Percentiles rank a stretch among this genome's conserved stretches.
These are phyloP conservation scores for Thaumatotibia leucotreta DNA, from an alignment of 1,140 invertebrate species.

Conservation along the genomic window DNA sequence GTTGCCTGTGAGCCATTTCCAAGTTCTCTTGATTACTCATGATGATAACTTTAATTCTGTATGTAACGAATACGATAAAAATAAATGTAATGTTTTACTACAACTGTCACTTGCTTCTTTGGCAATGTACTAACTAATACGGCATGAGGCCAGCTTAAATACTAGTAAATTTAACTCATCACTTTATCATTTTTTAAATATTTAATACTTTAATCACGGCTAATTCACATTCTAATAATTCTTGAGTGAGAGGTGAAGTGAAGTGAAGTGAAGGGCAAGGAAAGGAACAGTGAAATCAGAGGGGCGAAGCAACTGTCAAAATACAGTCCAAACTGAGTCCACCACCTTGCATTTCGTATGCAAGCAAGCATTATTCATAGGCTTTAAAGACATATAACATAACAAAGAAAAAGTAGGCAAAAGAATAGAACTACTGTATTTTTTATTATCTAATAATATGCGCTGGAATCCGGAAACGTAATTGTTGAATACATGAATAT, in stretches of 20 bases:
- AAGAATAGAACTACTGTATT: too few species aligned
- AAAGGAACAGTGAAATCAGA: too few species aligned
- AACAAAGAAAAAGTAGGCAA: too few species aligned
- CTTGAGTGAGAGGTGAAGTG: not conserved
- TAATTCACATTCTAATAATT: not conserved
- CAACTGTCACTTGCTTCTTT: not conserved
- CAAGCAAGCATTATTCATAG: too few species aligned
- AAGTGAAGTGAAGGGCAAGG: not conserved
- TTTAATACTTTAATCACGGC: slow-evolving; percentile 6
- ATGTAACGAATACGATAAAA: not conserved
- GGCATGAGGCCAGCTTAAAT: not conserved
- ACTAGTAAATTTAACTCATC: not conserved
- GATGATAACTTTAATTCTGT: slow-evolving; percentile 13
- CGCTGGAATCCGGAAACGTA: too few species aligned
- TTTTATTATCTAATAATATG: too few species aligned
- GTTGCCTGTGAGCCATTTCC: slow-evolving; percentile 62
- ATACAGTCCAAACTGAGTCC: not conserved
- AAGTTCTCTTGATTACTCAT: slow-evolving; percentile 63
- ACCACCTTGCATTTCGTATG: too few species aligned
- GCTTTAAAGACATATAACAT: too few species aligned
- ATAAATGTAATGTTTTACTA: not conserved
- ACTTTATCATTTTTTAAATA: slow-evolving; percentile 11
- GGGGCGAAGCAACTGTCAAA: not conserved
- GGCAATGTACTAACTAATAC: not conserved
- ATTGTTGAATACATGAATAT: too few species aligned